Conservation (phyloP, 2,888 invertebrate species). For the Xestia sexstrigata region DNA sequence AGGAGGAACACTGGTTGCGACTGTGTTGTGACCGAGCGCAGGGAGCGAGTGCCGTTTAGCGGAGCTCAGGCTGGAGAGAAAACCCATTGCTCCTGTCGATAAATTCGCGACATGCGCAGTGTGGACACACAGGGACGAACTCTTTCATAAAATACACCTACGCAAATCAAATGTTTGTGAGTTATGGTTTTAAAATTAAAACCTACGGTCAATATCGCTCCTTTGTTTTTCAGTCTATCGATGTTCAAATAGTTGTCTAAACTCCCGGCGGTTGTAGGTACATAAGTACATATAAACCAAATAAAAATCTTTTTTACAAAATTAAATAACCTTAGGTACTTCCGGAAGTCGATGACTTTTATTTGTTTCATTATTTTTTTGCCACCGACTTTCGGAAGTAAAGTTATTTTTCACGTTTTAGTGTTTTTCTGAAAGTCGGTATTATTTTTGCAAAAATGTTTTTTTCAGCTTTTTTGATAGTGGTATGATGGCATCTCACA, state of each 20-base stretch:
- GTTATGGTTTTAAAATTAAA: neutral
- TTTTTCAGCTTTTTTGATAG: no score
- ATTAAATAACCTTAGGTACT: no score
- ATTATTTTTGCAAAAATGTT: no score
- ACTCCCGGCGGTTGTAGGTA: neutral
- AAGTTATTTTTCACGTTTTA: no score
- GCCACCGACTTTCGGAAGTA: no score
- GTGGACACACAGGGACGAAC: slow-evolving; percentile 79
- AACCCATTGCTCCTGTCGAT: slow-evolving; percentile 85
- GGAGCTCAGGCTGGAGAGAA: slow-evolving; percentile 80
- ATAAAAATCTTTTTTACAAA: no score
- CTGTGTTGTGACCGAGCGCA: slow-evolving; percentile 80
- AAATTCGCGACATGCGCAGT: slow-evolving; percentile 90
- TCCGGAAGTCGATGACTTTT: no score
- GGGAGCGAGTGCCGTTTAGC: slow-evolving; percentile 83
- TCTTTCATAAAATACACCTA: slow-evolving; percentile 22
- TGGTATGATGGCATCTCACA: no score
- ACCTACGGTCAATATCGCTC: neutral
- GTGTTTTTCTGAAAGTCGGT: no score
- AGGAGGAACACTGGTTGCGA: slow-evolving; percentile 75
- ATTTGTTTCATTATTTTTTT: no score
- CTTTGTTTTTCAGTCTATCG: neutral
- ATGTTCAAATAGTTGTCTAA: neutral
- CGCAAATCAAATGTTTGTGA: neutral
- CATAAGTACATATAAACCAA: neutral